Evolutionary conservation across 2,888 invertebrate species (phyloP).

Genomic region (Conops quadrifasciatus): DNA sequence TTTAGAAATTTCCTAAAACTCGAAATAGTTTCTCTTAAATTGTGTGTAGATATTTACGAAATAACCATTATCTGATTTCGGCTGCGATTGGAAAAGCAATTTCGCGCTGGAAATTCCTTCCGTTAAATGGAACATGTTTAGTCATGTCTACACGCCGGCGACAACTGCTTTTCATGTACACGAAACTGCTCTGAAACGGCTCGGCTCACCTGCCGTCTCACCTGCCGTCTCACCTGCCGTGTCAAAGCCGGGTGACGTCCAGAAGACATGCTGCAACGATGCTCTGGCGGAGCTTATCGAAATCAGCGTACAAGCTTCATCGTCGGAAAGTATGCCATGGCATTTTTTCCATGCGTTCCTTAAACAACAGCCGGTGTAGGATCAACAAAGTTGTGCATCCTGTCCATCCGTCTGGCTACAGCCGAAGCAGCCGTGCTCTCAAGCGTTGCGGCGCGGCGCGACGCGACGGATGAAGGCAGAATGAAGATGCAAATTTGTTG

Average conservation of each 20-base stretch:
- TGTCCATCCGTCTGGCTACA: neutral
- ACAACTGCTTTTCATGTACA: neutral
- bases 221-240: neutral
- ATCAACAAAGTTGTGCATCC: too few species aligned
- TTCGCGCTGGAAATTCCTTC: neutral
- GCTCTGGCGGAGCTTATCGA: constrained; percentile 14
- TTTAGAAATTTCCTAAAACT: too few species aligned
- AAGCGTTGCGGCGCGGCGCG: neutral
- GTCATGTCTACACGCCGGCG: neutral
- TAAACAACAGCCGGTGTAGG: neutral
- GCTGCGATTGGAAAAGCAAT: too few species aligned
- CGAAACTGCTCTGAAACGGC: neutral
- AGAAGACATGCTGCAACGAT: neutral
- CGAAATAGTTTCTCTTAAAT: too few species aligned
- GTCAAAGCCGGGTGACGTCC: too few species aligned
- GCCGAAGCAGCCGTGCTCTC: neutral
- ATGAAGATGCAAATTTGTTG: constrained; percentile 49
- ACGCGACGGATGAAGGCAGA: constrained; percentile 1
- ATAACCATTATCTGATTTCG: too few species aligned
- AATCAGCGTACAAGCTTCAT: neutral
- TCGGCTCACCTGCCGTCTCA: neutral
- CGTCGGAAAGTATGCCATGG: constrained; percentile 15
- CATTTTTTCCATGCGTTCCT: constrained; percentile 35
- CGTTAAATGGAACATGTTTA: neutral
- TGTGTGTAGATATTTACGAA: too few species aligned